Percentiles rank a stretch among this genome's conserved stretches.
Conservation (phyloP, 2,888 invertebrate species). For the Caenorhabditis doughertyi region DNA sequence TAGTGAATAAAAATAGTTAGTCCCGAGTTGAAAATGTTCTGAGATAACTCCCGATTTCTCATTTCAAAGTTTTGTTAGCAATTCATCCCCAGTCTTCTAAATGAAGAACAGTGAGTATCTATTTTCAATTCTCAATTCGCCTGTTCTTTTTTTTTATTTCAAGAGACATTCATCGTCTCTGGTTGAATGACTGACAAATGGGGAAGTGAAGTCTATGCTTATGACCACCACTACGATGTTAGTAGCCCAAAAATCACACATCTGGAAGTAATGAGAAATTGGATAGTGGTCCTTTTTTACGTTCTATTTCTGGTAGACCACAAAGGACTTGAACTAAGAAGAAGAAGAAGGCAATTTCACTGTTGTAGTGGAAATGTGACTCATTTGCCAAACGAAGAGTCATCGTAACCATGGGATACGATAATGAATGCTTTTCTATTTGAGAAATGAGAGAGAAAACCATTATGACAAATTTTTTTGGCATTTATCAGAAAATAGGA, state of each 20-base stretch:
- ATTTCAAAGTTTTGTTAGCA: not conserved
- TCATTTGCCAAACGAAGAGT: constrained; percentile 1
- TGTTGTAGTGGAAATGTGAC: constrained; percentile 15
- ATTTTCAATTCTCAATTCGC: not conserved
- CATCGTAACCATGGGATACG: constrained; percentile 36
- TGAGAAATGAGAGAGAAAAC: not conserved
- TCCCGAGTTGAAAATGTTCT: too few relatives aligned
- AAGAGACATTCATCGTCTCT: constrained; percentile 20
- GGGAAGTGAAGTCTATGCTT: constrained; percentile 10
- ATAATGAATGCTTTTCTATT: not conserved
- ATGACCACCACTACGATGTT: not conserved
- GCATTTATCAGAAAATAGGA: not conserved
- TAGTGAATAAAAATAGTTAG: too few relatives aligned
- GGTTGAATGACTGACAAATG: constrained; percentile 51
- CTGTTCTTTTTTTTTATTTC: constrained; percentile 8
- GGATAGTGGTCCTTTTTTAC: constrained; percentile 26
- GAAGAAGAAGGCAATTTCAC: not conserved
- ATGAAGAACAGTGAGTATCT: not conserved
- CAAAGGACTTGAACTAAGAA: not conserved
- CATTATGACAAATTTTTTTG: constrained; percentile 12
- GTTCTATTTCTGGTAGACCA: not conserved
- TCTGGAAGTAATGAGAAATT: constrained; percentile 56
- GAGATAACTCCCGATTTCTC: too few relatives aligned
- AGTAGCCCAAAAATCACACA: constrained; percentile 48
- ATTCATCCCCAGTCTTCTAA: not conserved